Conservation (phyloP, 2,888 invertebrate genomes). For the Chaetogeoica ovagalla region DNA sequence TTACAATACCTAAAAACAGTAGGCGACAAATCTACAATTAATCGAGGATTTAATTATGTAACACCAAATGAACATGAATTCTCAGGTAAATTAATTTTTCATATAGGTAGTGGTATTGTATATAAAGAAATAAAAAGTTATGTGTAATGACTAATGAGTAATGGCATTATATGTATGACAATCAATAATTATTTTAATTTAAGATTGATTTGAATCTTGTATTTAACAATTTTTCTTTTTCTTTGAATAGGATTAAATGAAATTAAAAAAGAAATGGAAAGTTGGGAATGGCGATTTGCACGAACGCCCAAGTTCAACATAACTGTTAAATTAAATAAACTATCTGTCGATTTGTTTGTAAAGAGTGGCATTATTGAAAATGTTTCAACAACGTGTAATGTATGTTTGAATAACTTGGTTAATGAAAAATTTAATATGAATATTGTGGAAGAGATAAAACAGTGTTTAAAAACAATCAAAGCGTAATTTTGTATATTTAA, state of each 20-base stretch:
- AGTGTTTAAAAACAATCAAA: slow-evolving; percentile 15
- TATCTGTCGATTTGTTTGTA: slow-evolving; percentile 21
- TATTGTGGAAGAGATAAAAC: slow-evolving; percentile 32
- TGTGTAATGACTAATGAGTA: no score
- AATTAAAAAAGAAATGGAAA: slow-evolving; percentile 69
- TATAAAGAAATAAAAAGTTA: neutral
- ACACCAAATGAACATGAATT: slow-evolving; percentile 89
- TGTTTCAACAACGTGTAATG: slow-evolving; percentile 1
- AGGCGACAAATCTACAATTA: slow-evolving; percentile 70
- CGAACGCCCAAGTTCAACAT: slow-evolving; percentile 83
- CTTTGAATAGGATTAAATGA: slow-evolving; percentile 68
- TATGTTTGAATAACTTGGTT: slow-evolving; percentile 22
- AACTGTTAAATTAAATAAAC: slow-evolving; percentile 62
- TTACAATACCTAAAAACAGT: slow-evolving; percentile 80
- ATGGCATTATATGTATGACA: no score
- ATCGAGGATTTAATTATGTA: slow-evolving; percentile 81
- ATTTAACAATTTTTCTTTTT: neutral
- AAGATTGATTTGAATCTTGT: neutral
- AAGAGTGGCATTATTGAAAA: slow-evolving; percentile 45
- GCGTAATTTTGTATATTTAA: neutral
- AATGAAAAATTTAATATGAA: slow-evolving; percentile 32
- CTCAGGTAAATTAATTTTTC: slow-evolving; percentile 66
- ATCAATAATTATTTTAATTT: neutral
- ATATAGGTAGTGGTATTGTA: slow-evolving; percentile 16
- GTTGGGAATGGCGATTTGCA: slow-evolving; percentile 89